A percentile compares a stretch with the other conserved stretches of the same genome.
phyloP scores from a whole-genome alignment of 2,797 vertebrate species.

The Apogon hyalosoma region DNA sequence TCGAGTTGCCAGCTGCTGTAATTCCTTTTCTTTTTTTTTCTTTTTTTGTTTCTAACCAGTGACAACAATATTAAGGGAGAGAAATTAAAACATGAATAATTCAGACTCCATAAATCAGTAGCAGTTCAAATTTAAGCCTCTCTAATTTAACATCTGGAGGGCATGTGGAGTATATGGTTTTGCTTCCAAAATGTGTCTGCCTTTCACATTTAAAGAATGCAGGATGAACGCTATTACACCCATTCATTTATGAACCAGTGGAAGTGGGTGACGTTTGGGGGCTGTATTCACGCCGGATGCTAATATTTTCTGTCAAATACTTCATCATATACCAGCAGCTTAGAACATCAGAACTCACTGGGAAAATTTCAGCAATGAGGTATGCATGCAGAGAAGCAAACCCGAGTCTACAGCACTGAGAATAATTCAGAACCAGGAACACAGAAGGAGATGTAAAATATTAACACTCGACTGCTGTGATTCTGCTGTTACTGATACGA shows the following conservation, averaged over 20 bases:
- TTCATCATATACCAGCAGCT: conserved; percentile 10
- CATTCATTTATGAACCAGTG: conserved; percentile 34
- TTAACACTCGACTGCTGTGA: conserved; percentile 8
- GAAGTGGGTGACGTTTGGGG: conserved; percentile 36
- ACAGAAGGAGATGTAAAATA: conserved; percentile 12
- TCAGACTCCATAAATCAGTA: conserved; percentile 54
- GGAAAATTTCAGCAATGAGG: conserved; percentile 13
- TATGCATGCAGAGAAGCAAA: conserved; percentile 1
- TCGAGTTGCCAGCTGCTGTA: background rate
- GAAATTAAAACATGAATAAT: conserved; percentile 55
- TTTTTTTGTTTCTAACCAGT: conserved; percentile 6
- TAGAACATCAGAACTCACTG: conserved; percentile 1
- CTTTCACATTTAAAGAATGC: conserved; percentile 21
- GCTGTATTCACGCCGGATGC: background rate
- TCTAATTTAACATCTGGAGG: conserved; percentile 63
- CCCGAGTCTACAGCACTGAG: conserved; percentile 7
- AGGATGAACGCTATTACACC: conserved; percentile 14
- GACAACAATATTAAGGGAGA: conserved; percentile 35
- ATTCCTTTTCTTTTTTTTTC: conserved; percentile 6
- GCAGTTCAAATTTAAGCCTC: conserved; percentile 48
- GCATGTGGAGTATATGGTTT: conserved; percentile 11
- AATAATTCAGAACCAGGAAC: conserved; percentile 19
- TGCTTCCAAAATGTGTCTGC: conserved; percentile 20
- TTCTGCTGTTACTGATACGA: background rate
- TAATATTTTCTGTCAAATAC: conserved; percentile 15